Evolutionary conservation across 2,888 invertebrate genomes (phyloP).

Genomic region (Scelioninae gen. 1): DNA sequence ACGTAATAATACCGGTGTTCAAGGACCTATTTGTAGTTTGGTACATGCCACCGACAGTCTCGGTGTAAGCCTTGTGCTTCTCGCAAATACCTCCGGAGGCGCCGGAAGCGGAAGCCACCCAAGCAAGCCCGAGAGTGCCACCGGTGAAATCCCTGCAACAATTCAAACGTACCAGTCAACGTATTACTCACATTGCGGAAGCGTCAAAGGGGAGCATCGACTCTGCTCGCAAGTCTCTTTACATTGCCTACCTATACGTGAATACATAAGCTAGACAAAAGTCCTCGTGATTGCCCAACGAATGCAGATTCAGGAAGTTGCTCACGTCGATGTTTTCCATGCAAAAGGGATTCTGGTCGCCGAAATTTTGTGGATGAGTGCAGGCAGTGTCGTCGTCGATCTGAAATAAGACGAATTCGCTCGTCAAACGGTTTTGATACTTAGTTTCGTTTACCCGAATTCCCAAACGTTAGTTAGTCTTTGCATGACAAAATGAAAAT

Average conservation of each 20-base stretch:
- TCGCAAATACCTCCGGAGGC: constrained; percentile 99
- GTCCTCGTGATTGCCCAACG: constrained; percentile 97
- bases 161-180: constrained; percentile 57
- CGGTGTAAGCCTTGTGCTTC: constrained; percentile 98
- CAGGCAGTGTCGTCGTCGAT: constrained; percentile 95
- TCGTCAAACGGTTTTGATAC: background rate
- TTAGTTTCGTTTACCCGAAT: no score
- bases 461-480: no score
- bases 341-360: constrained; percentile 94
- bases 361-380: constrained; percentile 86
- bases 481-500: no score
- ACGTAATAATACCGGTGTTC: constrained; percentile 99
- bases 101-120: constrained; percentile 99
- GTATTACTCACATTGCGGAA: constrained; percentile 45
- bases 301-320: constrained; percentile 99
- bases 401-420: constrained; percentile 84
- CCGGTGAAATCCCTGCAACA: constrained; percentile 95
- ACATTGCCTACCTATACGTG: constrained; percentile 88
- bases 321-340: constrained; percentile 99
- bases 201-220: constrained; percentile 42
- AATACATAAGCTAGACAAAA: constrained; percentile 99
- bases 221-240: constrained; percentile 2
- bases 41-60: constrained; percentile 96
- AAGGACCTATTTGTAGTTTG: constrained; percentile 97
- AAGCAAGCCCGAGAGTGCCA: constrained; percentile 98